Percentiles rank a stretch among this genome's conserved stretches.
Conservation (phyloP, 2,113 vertebrate genomes). For the Corythoichthys intestinalis region DNA sequence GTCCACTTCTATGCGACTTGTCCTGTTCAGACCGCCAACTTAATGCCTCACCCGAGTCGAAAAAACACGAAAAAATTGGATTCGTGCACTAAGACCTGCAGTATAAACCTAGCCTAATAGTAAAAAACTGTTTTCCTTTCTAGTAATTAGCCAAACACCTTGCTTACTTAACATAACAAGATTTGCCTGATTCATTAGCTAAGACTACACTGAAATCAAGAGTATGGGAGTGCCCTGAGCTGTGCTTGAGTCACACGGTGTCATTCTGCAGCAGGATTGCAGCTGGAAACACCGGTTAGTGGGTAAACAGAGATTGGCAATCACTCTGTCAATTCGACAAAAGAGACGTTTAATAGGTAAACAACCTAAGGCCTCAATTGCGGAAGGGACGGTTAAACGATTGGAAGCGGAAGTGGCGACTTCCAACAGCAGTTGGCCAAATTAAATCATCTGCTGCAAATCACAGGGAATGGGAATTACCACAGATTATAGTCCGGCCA, state of each 20-base stretch:
- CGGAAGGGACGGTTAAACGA: neutral
- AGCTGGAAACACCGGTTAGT: neutral
- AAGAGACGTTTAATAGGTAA: neutral
- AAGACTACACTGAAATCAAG: constrained; percentile 7
- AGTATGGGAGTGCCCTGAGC: constrained; percentile 6
- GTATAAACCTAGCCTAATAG: too few species aligned
- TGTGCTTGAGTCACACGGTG: neutral
- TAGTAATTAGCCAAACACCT: neutral
- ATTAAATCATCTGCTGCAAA: constrained; percentile 67
- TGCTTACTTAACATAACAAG: constrained; percentile 2
- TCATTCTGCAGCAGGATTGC: constrained; percentile 1
- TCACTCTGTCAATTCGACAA: neutral
- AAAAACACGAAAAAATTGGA: too few species aligned
- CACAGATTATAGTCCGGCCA: constrained; percentile 56
- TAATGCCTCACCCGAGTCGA: too few species aligned
- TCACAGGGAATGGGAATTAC: constrained; percentile 60
- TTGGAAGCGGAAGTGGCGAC: constrained; percentile 27
- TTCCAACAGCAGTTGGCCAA: constrained; percentile 51
- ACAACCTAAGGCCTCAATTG: neutral
- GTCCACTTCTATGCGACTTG: too few species aligned
- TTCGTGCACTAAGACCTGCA: too few species aligned
- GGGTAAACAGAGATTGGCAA: constrained; percentile 18
- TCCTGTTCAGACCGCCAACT: too few species aligned
- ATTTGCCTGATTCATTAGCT: constrained; percentile 4
- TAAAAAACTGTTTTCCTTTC: neutral